Evolutionary conservation across 2,797 vertebrate genomes (phyloP).

Genomic region (Iguana delicatissima): DNA sequence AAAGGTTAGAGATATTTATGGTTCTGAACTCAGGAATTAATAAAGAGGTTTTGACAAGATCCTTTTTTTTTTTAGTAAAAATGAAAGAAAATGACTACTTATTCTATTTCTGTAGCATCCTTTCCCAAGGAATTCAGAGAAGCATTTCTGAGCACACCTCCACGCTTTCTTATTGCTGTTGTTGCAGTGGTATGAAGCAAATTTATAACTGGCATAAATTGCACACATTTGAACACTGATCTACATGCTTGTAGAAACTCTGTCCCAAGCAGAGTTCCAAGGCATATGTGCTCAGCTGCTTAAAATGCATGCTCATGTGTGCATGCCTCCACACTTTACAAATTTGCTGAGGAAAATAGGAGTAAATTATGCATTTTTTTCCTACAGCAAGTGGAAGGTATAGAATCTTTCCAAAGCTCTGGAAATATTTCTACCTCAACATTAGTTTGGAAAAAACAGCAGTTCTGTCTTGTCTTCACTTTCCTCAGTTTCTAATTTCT

Average conservation of each 20-base stretch:
- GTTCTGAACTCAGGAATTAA: too few species aligned
- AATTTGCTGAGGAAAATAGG: neutral
- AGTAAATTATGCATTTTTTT: neutral
- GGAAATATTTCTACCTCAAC: neutral
- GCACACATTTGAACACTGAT: too few species aligned
- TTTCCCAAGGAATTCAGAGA: neutral
- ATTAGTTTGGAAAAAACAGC: too few species aligned
- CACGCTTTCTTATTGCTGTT: neutral
- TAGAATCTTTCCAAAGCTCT: neutral
- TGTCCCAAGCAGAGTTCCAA: too few species aligned
- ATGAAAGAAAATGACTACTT: neutral
- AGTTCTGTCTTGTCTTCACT: neutral
- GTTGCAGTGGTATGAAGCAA: too few species aligned
- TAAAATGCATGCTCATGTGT: neutral
- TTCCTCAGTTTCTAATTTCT: neutral
- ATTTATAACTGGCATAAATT: too few species aligned
- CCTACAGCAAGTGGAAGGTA: neutral
- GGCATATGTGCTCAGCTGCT: neutral
- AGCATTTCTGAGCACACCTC: neutral
- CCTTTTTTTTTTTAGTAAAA: too few species aligned
- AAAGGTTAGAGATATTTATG: too few species aligned
- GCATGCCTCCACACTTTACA: neutral
- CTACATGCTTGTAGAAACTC: too few species aligned
- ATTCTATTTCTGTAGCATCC: neutral
- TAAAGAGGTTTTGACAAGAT: too few species aligned